These are phyloP conservation scores for Meriones psammophilus DNA, from an alignment of 2,797 vertebrate species.

Conservation along the genomic window DNA sequence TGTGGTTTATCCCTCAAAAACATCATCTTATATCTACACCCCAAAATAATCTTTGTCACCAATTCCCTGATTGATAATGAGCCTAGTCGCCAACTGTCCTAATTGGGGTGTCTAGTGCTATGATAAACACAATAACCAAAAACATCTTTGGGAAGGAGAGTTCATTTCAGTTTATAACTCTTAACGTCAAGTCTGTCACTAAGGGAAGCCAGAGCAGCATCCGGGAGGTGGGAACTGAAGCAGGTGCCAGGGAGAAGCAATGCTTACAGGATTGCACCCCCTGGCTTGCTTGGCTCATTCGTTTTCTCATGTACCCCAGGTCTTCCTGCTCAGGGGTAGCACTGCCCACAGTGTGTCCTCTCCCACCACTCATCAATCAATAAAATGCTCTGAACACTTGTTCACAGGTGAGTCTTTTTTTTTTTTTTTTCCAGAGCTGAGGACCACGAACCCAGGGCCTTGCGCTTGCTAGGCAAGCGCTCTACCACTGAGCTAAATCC, in stretches of 20 bases:
- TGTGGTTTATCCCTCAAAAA: background rate
- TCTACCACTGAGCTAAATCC: too few species aligned
- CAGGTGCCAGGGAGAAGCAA: background rate
- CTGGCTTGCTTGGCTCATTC: background rate
- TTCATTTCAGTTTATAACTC: background rate
- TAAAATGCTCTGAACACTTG: background rate
- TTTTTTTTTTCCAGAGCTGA: too few species aligned
- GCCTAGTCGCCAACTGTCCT: background rate
- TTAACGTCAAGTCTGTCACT: background rate
- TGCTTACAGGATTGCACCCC: background rate
- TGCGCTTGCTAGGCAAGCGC: too few species aligned
- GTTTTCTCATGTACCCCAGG: background rate
- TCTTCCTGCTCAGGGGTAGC: too few species aligned
- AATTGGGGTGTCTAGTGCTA: background rate
- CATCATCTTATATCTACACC: background rate
- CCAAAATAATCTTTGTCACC: background rate
- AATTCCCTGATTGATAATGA: background rate
- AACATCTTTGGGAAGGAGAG: too few species aligned
- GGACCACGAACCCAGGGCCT: too few species aligned
- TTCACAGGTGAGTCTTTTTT: background rate
- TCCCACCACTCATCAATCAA: background rate
- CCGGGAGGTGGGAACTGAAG: background rate
- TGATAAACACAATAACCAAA: too few species aligned
- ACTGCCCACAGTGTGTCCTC: too few species aligned
- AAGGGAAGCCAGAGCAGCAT: background rate